phyloP scores from a whole-genome alignment of 2,888 invertebrate genomes.

The Pimpla rufipes region DNA sequence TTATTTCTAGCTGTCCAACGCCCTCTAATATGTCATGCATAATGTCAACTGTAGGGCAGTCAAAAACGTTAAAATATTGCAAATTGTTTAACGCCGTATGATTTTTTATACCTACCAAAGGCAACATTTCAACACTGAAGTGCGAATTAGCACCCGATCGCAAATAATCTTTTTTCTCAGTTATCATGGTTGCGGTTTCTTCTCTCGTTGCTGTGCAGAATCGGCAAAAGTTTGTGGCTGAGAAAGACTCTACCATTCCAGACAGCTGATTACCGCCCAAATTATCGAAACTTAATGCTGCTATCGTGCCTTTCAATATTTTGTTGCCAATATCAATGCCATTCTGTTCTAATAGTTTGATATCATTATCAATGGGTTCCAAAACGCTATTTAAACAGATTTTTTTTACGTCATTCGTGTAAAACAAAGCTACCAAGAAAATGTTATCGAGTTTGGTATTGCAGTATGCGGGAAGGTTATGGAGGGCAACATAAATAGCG shows the following conservation, averaged over 20 bases:
- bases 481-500: slow-evolving; percentile 5
- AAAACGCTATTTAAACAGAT: slow-evolving; percentile 4
- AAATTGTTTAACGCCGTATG: slow-evolving; percentile 48
- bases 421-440: slow-evolving; percentile 16
- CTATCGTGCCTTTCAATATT: background rate
- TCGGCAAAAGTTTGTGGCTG: slow-evolving; percentile 9
- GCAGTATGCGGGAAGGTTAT: background rate
- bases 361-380: slow-evolving; percentile 4
- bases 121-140: slow-evolving; percentile 3
- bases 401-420: background rate
- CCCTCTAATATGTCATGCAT: slow-evolving; percentile 53
- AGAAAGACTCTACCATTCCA: slow-evolving; percentile 55
- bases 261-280: slow-evolving; percentile 55
- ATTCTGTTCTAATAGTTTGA: slow-evolving; percentile 14
- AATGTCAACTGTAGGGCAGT: slow-evolving; percentile 52
- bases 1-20: slow-evolving; percentile 53
- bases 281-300: slow-evolving; percentile 48
- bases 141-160: slow-evolving; percentile 22
- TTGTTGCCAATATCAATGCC: background rate
- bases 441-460: slow-evolving; percentile 24
- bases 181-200: slow-evolving; percentile 31
- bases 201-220: slow-evolving; percentile 40
- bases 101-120: slow-evolving; percentile 36
- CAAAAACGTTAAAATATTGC: slow-evolving; percentile 49
- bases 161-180: slow-evolving; percentile 44